phyloP scores from a whole-genome alignment of 2,888 invertebrate genomes.

The Sinopyrophorus schimmeli region DNA sequence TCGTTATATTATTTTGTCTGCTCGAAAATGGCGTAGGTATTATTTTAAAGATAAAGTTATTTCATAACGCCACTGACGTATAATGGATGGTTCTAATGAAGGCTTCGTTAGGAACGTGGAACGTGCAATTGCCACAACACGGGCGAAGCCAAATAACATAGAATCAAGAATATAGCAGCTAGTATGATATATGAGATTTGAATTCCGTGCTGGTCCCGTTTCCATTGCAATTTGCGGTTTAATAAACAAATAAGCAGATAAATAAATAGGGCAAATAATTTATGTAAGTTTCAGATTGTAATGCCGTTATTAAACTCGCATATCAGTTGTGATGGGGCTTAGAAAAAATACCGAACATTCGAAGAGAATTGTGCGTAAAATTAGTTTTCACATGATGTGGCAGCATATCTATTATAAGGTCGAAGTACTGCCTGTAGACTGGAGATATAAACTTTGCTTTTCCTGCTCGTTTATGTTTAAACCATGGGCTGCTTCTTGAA shows the following conservation, averaged over 20 bases:
- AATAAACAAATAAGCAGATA: not conserved
- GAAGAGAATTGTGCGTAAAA: conserved; percentile 22
- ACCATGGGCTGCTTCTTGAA: conserved; percentile 5
- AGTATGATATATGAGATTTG: no score
- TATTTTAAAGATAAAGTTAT: not conserved
- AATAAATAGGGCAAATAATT: not conserved
- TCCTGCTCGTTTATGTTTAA: conserved; percentile 18
- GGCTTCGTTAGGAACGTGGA: conserved; percentile 42
- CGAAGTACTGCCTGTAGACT: conserved; percentile 18
- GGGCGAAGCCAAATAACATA: conserved; percentile 37
- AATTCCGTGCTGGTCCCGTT: no score
- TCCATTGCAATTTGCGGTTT: conserved; percentile 7
- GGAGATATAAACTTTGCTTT: conserved; percentile 15
- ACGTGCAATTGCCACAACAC: conserved; percentile 46
- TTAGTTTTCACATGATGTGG: conserved; percentile 22
- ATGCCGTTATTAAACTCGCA: conserved; percentile 2
- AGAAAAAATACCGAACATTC: conserved; percentile 13
- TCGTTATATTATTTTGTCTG: no score
- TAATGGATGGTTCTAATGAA: conserved; percentile 46
- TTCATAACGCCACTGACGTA: conserved; percentile 35
- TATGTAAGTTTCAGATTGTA: not conserved
- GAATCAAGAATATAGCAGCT: conserved; percentile 27
- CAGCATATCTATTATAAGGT: conserved; percentile 19
- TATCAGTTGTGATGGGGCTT: conserved; percentile 1
- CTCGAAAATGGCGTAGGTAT: not conserved